Base-by-base conservation (phyloP, 1,140 invertebrate genomes). In the Thaumetopoea pityocampa region DNA sequence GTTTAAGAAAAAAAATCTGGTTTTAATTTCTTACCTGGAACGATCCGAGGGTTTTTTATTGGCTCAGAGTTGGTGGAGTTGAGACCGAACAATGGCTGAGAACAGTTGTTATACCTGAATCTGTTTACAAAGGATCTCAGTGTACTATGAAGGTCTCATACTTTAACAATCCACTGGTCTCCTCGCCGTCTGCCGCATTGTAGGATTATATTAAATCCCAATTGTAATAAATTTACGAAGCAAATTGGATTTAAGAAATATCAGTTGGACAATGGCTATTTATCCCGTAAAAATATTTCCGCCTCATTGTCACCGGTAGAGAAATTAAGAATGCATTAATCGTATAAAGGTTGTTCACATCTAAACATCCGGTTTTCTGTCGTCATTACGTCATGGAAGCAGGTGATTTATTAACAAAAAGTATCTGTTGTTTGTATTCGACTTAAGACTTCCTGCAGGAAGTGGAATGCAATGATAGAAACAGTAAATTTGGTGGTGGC, bases 11-110 rank as follows among this genome's bases (percentile, higher is more conserved):
- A 81, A 77, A 76, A 66, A 24, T 34, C 22, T 47, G 58, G 47
- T 61, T 61, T 64, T 59, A 46, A 74, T 79, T 69, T 69, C 53
- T 68, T 80, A 80, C 77, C 77, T 84, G 73, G 51, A 67, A 62
- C 40, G 32, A 44, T 67, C 57, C 48, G 40, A 49, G 50, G 41
- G 70, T 72, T 70, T 79, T 72, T 78, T 78, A 71, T 80, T 66
- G 48, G 62, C 62, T 47, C 44, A 40, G 54, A 70, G 72, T 67
- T 44, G 72, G 76, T 64, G 74, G 68, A 20, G 66, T 67, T 65
- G 61, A 41, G 48, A 37, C 38, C 40, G 47, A 57, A 83, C 64
- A 79, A 80, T 66, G 42, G 27, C 17, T 9, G 47, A 50, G 49
- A 60, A 74, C 55, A 65, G 34, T 45, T 62, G 71, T 72, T 81